These are phyloP conservation scores for Saccopteryx bilineata DNA, from an alignment of 2,113 vertebrate genomes.

Conservation along the genomic window DNA sequence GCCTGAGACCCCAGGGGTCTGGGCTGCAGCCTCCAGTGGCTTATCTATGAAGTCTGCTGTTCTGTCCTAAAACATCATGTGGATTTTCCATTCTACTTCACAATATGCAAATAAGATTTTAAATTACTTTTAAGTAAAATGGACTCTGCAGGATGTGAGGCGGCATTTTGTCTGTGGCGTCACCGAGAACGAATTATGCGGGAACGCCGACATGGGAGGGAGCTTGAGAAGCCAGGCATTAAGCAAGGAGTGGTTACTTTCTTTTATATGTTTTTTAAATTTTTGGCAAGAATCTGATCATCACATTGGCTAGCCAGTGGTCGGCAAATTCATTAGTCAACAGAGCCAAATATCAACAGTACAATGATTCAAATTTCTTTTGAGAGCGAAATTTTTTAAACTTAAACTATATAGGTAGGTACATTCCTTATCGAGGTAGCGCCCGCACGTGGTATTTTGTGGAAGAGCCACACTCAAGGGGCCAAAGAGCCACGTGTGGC, in stretches of 20 bases:
- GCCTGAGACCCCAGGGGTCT: not conserved
- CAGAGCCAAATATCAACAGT: no score
- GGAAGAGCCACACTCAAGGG: no score
- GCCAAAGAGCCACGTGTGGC: no score
- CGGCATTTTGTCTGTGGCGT: conserved; percentile 1
- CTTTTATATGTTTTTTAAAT: not conserved
- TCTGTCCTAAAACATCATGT: not conserved
- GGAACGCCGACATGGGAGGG: not conserved
- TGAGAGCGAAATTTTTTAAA: no score
- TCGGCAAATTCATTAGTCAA: no score
- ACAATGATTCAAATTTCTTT: no score
- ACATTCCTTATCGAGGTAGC: no score
- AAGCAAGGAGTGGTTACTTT: not conserved
- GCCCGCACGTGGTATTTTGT: no score
- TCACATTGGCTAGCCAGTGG: not conserved
- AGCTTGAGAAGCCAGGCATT: not conserved
- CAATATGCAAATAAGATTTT: conserved; percentile 50
- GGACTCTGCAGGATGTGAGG: conserved; percentile 11
- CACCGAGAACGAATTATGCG: not conserved
- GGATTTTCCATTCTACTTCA: not conserved
- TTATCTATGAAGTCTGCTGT: not conserved
- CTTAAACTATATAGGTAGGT: no score
- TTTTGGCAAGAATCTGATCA: not conserved
- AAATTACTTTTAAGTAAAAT: conserved; percentile 51
- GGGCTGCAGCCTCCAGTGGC: not conserved